Conservation (phyloP, 2,797 vertebrate genomes). For the Mormyrus hasselquistii region DNA sequence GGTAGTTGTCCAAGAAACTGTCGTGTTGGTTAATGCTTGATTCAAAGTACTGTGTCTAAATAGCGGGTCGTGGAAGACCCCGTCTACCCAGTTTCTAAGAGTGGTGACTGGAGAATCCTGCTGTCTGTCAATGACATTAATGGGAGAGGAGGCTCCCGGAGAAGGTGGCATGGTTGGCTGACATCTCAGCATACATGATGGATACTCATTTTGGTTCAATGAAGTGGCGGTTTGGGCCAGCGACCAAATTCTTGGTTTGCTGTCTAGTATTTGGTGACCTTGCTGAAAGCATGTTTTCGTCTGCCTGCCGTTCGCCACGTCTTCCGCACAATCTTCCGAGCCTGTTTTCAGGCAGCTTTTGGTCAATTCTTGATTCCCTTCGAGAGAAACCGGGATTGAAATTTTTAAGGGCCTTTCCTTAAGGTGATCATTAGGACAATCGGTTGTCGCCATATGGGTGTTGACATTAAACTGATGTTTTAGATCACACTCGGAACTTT, state of each 20-base stretch:
- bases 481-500: constrained; percentile 82
- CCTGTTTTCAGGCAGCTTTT: constrained; percentile 76
- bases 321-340: constrained; percentile 66
- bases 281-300: constrained; percentile 77
- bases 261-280: constrained; percentile 72
- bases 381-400: constrained; percentile 61
- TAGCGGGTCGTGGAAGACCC: constrained; percentile 95
- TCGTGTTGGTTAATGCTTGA: constrained; percentile 80
- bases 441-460: constrained; percentile 65
- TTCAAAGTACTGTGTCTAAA: constrained; percentile 98
- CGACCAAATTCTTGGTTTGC: constrained; percentile 94
- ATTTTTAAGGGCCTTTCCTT: constrained; percentile 67
- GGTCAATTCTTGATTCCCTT: constrained; percentile 65
- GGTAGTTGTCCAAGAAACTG: constrained; percentile 84
- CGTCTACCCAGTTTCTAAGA: constrained; percentile 98
- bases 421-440: constrained; percentile 58
- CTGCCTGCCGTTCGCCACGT: constrained; percentile 56
- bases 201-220: constrained; percentile 84
- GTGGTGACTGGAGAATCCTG: constrained; percentile 94
- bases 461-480: constrained; percentile 77
- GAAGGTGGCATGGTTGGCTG: constrained; percentile 65
- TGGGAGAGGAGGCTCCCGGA: constrained; percentile 62
- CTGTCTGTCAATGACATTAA: constrained; percentile 67
- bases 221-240: constrained; percentile 89
- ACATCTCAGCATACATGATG: constrained; percentile 91